Evolutionary conservation across 1,140 invertebrate genomes (phyloP), one percentile per base, ranked within the genome.

Genomic region (Philotrypesis tridentata): DNA sequence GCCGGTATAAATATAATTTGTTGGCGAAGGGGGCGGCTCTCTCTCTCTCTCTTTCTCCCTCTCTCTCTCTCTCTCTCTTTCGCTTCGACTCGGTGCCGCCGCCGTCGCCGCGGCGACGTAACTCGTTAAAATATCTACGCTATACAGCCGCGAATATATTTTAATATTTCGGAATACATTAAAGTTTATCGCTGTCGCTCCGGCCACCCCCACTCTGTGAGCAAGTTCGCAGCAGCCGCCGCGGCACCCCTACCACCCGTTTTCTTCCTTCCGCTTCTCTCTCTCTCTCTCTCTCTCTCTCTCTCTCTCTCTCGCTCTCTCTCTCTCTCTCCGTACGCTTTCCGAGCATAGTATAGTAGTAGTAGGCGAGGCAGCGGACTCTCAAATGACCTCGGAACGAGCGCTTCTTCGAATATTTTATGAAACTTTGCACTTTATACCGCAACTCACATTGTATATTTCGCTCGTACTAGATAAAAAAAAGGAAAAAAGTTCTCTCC

Each of bases 111-210:
- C 85, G 82, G 85, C 84, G 84, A 85, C 88, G 85, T 86, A 87
- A 84, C 88, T 90, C 89, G 89, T 89, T 90, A 90, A 90, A 89
- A 89, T 89, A 90, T 90, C 88, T 88, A 84, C 89, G 87, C 85
- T 82, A 63, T 80, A 80, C 86, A 88, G 86, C 86, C 87, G 85
- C 84, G 89, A 91, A 90, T 91, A 91, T 91, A 91, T 91, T 91
- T 91, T 90, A 90, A 91, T 90, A 91, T 90, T 91, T 91, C 86
- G 88, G 89, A 90, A 91, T 91, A 91, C 89, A 91, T 91, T 90
- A 91, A 90, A 90, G 89, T 91, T 90, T 90, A 91, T 91, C 89
- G 89, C 87, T 85, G 87, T 85, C 80, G 86, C 82, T 77, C 79
- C 61, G 83, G 68, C 48, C 74, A 55, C 80, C 67, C 37, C 75